Evolutionary conservation across 2,113 vertebrate genomes (phyloP), one percentile per base, ranked within the genome.

Genomic region (Genyomyrus donnyi): DNA sequence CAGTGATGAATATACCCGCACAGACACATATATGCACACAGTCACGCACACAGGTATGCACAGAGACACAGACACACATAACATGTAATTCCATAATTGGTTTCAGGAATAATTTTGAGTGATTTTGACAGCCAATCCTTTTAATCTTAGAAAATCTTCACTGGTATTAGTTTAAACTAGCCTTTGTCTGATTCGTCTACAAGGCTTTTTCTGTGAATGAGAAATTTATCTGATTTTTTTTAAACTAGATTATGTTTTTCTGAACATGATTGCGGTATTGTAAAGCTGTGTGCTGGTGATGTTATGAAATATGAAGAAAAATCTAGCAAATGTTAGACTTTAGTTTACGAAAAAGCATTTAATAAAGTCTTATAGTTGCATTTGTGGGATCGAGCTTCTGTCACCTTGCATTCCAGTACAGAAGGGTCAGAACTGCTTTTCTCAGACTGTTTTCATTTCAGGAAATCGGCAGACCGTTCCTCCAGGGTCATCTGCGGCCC

Each of bases 391-490:
- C 3, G 39, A 39, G 24, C 21, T 46, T 39, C 52, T 52, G 8
- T 58, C 42, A 39, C 66, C 4, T 52, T 39, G 53, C 87, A 58
- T 66, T 31, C 31, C 13, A 8, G 90, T 17, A 45, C 74, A 35
- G 27, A 39, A n/a, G 83, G 19, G 27, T 56, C 39, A 17, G 17
- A 46, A 24, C 19, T 15, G 27, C 31, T 9, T 39, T 24, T 90
- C n/a, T 56, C 74, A 39, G 70, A 90, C 88, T 91, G 84, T 48
- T 91, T 91, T 88, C 62, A 87, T 89, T 89, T 91, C 27, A 66
- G 49, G 70, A 21, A 49, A 80, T 83, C 31, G n/a, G 48, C 45
- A 49, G 49, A 77, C 46, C 13, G 74, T 19, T 27, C 31, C 15
- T 17, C 45, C n/a, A 45, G 74, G 49, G 50, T 87, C 39, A 85